phyloP scores from a whole-genome alignment of 2,797 vertebrate species.

The Gallinago solitaria region DNA sequence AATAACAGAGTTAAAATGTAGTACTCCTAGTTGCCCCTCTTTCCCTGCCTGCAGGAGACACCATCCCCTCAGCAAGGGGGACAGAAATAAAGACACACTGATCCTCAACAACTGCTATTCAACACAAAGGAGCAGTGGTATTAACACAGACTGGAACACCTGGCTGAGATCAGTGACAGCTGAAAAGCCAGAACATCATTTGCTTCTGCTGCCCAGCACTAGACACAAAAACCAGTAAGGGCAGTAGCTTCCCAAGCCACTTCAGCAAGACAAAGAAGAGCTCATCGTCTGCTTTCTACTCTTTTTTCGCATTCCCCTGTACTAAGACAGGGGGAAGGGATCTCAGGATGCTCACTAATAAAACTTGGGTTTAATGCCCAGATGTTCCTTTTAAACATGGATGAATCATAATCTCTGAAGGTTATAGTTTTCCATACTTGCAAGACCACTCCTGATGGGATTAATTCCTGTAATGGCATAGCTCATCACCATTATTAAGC shows the following conservation, averaged over 20 bases:
- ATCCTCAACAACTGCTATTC: not conserved
- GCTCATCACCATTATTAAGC: not conserved
- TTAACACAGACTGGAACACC: not conserved
- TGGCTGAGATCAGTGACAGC: not conserved
- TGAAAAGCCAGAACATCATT: not conserved
- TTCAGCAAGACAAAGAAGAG: not conserved
- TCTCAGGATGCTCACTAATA: not conserved
- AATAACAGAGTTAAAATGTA: not conserved
- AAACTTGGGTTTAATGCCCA: not conserved
- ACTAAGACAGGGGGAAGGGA: not conserved
- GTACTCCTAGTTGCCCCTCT: rapidly evolving
- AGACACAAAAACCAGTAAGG: not conserved
- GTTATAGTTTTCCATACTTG: not conserved
- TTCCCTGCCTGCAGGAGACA: not conserved
- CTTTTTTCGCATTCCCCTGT: not conserved
- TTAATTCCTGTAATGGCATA: not conserved
- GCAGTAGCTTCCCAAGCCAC: not conserved
- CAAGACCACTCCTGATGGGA: not conserved
- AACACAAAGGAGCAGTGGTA: not conserved
- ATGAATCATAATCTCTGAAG: constrained; percentile 28
- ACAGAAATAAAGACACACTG: not conserved
- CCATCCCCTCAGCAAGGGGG: rapidly evolving
- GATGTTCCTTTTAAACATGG: not conserved
- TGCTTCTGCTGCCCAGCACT: not conserved
- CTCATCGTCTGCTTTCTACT: not conserved